Percentiles rank a stretch among this genome's conserved stretches.
These are phyloP conservation scores for Apoda limacodes DNA, from an alignment of 2,888 invertebrate species.

Conservation along the genomic window DNA sequence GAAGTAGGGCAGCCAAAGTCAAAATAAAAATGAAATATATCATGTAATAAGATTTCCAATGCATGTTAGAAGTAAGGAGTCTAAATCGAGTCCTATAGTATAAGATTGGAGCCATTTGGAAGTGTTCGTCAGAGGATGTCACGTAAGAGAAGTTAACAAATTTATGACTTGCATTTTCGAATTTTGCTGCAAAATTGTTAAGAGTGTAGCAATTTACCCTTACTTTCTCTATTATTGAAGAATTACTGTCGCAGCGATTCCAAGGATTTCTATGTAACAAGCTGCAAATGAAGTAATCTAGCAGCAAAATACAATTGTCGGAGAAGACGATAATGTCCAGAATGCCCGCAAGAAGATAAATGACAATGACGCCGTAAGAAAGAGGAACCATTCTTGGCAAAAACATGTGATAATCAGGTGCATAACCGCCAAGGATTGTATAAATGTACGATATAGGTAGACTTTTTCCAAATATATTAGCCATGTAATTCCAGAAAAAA, in stretches of 20 bases:
- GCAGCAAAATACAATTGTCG: slow-evolving; percentile 17
- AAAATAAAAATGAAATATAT: slow-evolving; percentile 11
- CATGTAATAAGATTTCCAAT: neutral
- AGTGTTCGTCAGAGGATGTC: slow-evolving; percentile 3
- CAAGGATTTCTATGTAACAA: slow-evolving; percentile 30
- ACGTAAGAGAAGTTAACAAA: no score
- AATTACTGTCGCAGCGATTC: slow-evolving; percentile 19
- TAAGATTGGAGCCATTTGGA: slow-evolving; percentile 17
- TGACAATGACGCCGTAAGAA: slow-evolving; percentile 31
- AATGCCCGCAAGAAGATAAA: slow-evolving; percentile 21
- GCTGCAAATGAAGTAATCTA: slow-evolving; percentile 26
- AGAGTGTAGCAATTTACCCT: slow-evolving; percentile 3
- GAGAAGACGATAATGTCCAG: slow-evolving; percentile 21
- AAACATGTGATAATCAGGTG: slow-evolving; percentile 35
- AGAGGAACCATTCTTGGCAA: slow-evolving; percentile 36
- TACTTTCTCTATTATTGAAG: neutral
- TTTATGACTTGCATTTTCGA: slow-evolving; percentile 3
- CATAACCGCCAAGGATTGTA: slow-evolving; percentile 33
- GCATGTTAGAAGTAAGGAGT: no score
- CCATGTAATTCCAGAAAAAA: slow-evolving; percentile 27
- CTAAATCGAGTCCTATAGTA: slow-evolving; percentile 11
- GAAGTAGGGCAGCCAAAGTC: slow-evolving; percentile 9
- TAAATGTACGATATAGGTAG: slow-evolving; percentile 31
- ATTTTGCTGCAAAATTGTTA: slow-evolving; percentile 11
- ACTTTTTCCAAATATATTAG: slow-evolving; percentile 27